Evolutionary conservation across 1,140 invertebrate species (phyloP), one percentile per base, ranked within the genome.

Genomic region (Temnothorax longispinosus): DNA sequence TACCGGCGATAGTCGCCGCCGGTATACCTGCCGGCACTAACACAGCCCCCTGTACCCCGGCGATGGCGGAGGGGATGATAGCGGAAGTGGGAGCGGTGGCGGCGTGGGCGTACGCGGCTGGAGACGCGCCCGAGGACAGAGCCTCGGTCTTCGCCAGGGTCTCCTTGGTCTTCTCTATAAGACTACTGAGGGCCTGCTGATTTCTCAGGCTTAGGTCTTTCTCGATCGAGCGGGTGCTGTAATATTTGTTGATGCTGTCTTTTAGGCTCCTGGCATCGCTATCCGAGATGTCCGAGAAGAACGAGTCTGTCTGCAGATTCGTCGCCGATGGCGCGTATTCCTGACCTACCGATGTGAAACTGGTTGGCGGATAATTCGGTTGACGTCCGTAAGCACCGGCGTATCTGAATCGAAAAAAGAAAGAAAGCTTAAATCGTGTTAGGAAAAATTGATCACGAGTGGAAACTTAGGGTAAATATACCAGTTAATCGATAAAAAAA

Each of bases 1-100:
- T 89, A 1, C 56, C 88, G 15, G 84, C 91, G 7, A 93, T 84
- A 8, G 87, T 91, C 2, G 91, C 85, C 3, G 89, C 10, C 8
- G 92, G 90, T 44, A 92, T 72, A 0, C 87, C 89, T 4, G 54
- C 10, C 2, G 90, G 89, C 10, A 90, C 4, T 13, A 89, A 0
- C 0, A 91, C 62, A 13, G 85, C 64, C 15, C 81, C 85, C 47
- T 89, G 77, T 3, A 21, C 13, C 50, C n/a, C n/a, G 44, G 41
- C 3, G 18, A n/a, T 8, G 7, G 38, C 38, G 6, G n/a, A 4
- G 18, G 65, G 65, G 0, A 47, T 32, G 21, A 4, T 8, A 27
- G n/a, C 65, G 35, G 64, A 65, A 47, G 41, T 47, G 41, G n/a
- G 1, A 3, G n/a, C n/a, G 41, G 64, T 21, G 10, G 72, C 11